Percentiles rank a stretch among this genome's conserved stretches.
Evolutionary conservation across 2,113 vertebrate genomes (phyloP).

Genomic region (Gnathonemus echidnorhynchus): DNA sequence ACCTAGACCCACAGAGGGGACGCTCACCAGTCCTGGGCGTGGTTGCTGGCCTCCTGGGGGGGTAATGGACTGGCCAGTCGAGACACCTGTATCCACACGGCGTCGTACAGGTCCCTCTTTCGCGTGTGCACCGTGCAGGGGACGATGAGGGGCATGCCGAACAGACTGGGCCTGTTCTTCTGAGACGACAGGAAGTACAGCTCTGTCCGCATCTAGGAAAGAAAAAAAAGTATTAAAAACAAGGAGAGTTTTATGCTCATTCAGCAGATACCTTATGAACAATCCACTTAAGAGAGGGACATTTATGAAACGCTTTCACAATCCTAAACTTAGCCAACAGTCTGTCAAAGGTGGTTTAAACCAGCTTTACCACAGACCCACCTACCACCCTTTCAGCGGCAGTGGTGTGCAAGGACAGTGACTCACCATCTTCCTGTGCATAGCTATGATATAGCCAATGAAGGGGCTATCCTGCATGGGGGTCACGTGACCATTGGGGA

Average conservation of each 20-base stretch:
- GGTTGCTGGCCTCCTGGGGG: constrained; percentile 96
- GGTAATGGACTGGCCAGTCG: constrained; percentile 93
- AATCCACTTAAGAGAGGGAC: not conserved
- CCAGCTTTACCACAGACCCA: not conserved
- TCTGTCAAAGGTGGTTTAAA: not conserved
- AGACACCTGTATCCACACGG: constrained; percentile 94
- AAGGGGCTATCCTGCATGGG: constrained; percentile 75
- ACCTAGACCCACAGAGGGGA: not conserved
- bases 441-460: constrained; percentile 92
- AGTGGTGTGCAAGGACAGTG: not conserved
- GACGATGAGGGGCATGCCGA: constrained; percentile 94
- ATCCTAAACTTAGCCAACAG: not conserved
- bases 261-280: not conserved
- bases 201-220: constrained; percentile 85
- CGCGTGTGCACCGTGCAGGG: constrained; percentile 89
- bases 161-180: constrained; percentile 94
- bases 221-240: not conserved
- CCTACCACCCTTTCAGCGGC: not conserved
- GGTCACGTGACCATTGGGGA: constrained; percentile 74
- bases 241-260: not conserved
- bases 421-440: constrained; percentile 95
- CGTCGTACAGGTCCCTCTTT: constrained; percentile 89
- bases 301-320: not conserved
- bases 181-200: constrained; percentile 95
- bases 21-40: constrained; percentile 92